These are phyloP conservation scores for Heliconius hermathena DNA, from an alignment of 1,140 invertebrate species.

Conservation along the genomic window DNA sequence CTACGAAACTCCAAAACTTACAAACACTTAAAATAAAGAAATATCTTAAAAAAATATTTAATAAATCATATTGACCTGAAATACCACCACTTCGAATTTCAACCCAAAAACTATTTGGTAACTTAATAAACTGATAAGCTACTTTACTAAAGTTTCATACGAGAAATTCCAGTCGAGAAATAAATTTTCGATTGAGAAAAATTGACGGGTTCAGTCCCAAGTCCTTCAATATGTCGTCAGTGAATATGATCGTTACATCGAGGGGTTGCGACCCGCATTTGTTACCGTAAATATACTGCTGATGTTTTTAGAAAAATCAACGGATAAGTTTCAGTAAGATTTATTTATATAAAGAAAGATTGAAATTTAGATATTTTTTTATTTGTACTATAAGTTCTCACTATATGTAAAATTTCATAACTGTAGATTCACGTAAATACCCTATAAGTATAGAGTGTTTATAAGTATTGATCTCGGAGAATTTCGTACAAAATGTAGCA, in stretches of 20 bases:
- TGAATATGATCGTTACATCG: constrained; percentile 33
- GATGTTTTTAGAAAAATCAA: neutral
- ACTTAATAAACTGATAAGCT: constrained; percentile 28
- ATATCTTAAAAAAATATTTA: neutral
- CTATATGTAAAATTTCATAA: too few species aligned
- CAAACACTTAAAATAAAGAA: neutral
- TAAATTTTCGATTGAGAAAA: constrained; percentile 30
- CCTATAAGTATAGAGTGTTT: too few species aligned
- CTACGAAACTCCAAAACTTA: neutral
- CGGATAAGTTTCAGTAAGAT: neutral
- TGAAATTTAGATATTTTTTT: neutral
- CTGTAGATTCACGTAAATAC: too few species aligned
- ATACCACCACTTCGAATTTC: neutral
- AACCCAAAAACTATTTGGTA: neutral
- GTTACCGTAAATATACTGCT: constrained; percentile 20
- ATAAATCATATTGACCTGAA: neutral
- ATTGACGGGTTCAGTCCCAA: constrained; percentile 24
- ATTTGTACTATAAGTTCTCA: too few species aligned
- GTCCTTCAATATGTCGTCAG: constrained; percentile 32
- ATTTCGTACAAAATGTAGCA: too few species aligned
- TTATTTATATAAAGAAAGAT: neutral
- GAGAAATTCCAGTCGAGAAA: constrained; percentile 28
- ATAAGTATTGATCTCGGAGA: too few species aligned
- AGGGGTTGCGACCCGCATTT: constrained; percentile 30
- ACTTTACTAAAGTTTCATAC: constrained; percentile 22